A percentile compares a stretch with the other conserved stretches of the same genome.
Conservation (phyloP, 1,140 invertebrate species). For the Samia ricini region DNA sequence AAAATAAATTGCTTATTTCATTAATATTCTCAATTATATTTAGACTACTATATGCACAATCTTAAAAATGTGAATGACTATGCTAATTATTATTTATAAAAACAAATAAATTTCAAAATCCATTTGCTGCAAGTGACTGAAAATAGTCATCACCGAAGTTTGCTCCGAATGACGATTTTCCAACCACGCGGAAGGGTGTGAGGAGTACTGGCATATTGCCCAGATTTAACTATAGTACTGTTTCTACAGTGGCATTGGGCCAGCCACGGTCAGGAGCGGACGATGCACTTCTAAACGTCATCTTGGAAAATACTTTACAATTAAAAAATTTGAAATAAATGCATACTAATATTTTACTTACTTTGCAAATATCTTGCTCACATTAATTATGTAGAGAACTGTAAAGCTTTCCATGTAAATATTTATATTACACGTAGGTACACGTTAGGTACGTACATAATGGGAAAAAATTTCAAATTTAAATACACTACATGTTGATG, state of each 20-base stretch:
- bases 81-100: neutral
- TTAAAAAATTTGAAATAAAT: neutral
- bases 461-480: no score
- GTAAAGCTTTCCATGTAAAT: neutral
- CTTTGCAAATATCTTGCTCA: neutral
- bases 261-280: conserved; percentile 72
- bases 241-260: conserved; percentile 66
- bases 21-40: no score
- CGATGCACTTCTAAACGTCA: conserved; percentile 41
- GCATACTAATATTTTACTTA: neutral
- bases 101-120: neutral
- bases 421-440: neutral
- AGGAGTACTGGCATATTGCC: conserved; percentile 51
- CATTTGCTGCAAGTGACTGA: neutral
- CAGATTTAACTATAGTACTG: conserved; percentile 26
- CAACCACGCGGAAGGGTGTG: conserved; percentile 63
- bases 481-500: no score
- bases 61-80: conserved; percentile 11
- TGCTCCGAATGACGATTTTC: conserved; percentile 45
- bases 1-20: no score
- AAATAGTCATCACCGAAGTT: neutral
- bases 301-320: neutral
- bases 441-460: no score
- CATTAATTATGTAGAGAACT: neutral
- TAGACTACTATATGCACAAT: neutral